Evolutionary conservation across 2,113 vertebrate species (phyloP).

Genomic region (Perca flavescens): DNA sequence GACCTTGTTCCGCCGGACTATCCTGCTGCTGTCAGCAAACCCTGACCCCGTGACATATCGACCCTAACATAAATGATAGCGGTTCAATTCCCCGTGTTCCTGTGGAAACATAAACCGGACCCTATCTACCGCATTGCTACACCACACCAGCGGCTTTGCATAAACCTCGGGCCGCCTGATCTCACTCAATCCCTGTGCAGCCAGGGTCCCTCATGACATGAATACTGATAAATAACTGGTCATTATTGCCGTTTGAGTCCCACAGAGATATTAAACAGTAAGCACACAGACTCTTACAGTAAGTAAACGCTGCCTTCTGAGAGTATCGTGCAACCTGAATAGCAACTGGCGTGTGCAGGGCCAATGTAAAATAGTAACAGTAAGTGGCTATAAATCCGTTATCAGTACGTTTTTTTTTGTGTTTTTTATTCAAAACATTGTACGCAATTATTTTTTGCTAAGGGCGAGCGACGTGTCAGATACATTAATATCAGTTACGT

Average conservation of each 20-base stretch:
- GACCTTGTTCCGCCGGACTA: slow-evolving; percentile 70
- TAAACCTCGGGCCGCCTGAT: slow-evolving; percentile 6
- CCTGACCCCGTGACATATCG: slow-evolving; percentile 74
- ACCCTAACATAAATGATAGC: slow-evolving; percentile 73
- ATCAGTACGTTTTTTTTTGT: too few relatives aligned
- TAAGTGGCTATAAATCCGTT: too few relatives aligned
- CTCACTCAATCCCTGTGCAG: slow-evolving; percentile 28
- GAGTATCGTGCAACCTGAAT: background rate
- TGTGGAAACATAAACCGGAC: slow-evolving; percentile 61
- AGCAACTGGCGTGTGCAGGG: background rate
- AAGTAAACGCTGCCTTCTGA: background rate
- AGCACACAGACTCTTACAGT: background rate
- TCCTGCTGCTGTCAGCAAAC: slow-evolving; percentile 74
- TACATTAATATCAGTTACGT: too few relatives aligned
- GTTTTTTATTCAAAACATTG: too few relatives aligned
- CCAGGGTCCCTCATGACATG: slow-evolving; percentile 31
- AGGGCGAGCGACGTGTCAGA: too few relatives aligned
- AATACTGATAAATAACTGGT: slow-evolving; percentile 40
- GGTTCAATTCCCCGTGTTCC: slow-evolving; percentile 53
- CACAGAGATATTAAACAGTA: background rate
- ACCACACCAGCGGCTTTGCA: slow-evolving; percentile 15
- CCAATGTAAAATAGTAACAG: too few relatives aligned
- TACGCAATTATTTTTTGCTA: too few relatives aligned
- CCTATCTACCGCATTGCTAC: slow-evolving; percentile 74
- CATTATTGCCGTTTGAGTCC: background rate